Evolutionary conservation across 2,888 invertebrate genomes (phyloP).

Genomic region (Tribolium freemani): DNA sequence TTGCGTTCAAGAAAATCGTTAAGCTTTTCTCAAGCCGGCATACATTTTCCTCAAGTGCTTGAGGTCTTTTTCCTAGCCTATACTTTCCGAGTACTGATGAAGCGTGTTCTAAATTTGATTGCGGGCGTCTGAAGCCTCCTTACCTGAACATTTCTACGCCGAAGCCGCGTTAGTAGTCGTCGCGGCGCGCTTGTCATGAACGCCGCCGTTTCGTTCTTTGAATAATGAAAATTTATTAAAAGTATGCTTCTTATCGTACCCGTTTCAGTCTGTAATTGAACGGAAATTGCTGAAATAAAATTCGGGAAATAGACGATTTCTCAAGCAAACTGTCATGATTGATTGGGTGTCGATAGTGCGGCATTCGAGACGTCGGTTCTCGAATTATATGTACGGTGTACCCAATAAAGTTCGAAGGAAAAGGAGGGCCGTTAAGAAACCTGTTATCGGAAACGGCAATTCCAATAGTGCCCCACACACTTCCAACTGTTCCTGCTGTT

Average conservation of each 20-base stretch:
- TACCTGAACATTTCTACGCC: conserved; percentile 48
- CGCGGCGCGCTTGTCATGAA: conserved; percentile 49
- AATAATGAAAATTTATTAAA: not conserved
- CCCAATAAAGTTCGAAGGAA: conserved; percentile 77
- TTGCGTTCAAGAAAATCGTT: not conserved
- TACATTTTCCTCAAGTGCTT: not conserved
- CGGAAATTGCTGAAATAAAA: not conserved
- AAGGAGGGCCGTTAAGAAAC: conserved; percentile 60
- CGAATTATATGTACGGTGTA: conserved; percentile 77
- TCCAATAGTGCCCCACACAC: conserved; percentile 46
- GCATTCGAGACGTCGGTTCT: conserved; percentile 79
- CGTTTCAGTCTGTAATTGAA: not conserved
- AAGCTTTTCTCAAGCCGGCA: not conserved
- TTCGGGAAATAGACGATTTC: conserved; percentile 30
- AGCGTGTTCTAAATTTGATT: conserved; percentile 52
- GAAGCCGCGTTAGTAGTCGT: conserved; percentile 50
- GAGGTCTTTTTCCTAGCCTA: not conserved
- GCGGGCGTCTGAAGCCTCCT: conserved; percentile 41
- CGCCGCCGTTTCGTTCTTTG: conserved; percentile 40
- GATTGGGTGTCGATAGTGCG: conserved; percentile 85
- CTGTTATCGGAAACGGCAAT: conserved; percentile 37
- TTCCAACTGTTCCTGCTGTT: conserved; percentile 66
- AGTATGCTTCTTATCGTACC: not conserved
- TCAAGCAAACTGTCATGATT: conserved; percentile 71
- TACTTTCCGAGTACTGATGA: conserved; percentile 32